Percentiles rank a stretch among this genome's conserved stretches.
phyloP scores from a whole-genome alignment of 2,797 vertebrate genomes.

The Hypotaenidia okinawae region DNA sequence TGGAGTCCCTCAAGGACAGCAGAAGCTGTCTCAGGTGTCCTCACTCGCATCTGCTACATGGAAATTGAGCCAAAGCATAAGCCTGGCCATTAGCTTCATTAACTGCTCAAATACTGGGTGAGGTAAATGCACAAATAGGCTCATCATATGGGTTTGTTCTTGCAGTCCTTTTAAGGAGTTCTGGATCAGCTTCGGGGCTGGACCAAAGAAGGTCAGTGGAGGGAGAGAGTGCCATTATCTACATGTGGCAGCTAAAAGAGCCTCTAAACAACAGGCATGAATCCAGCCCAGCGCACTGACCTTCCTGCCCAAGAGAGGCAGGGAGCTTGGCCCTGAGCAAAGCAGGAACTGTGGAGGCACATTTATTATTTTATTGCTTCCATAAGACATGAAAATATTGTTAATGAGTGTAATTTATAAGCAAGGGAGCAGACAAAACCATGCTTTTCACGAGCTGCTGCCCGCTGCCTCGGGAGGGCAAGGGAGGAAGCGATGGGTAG shows the following conservation, averaged over 20 bases:
- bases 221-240: background rate
- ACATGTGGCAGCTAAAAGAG: background rate
- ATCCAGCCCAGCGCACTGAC: background rate
- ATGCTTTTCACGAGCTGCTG: background rate
- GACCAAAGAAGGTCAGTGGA: background rate
- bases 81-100: background rate
- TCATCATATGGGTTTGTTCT: background rate
- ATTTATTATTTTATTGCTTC: slow-evolving; percentile 32
- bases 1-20: background rate
- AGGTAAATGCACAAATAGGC: background rate
- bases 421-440: slow-evolving; percentile 12
- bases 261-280: background rate
- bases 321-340: background rate
- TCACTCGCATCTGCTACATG: background rate
- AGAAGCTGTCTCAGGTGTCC: background rate
- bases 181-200: background rate
- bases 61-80: background rate
- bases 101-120: background rate
- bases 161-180: background rate
- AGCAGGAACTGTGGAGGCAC: background rate
- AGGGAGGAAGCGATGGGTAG: slow-evolving; percentile 63
- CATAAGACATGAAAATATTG: slow-evolving; percentile 26
- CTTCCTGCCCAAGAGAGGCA: background rate
- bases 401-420: slow-evolving; percentile 59
- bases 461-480: background rate